Base-by-base conservation (phyloP, 2,113 vertebrate species). In the Callopanchax toddi region DNA sequence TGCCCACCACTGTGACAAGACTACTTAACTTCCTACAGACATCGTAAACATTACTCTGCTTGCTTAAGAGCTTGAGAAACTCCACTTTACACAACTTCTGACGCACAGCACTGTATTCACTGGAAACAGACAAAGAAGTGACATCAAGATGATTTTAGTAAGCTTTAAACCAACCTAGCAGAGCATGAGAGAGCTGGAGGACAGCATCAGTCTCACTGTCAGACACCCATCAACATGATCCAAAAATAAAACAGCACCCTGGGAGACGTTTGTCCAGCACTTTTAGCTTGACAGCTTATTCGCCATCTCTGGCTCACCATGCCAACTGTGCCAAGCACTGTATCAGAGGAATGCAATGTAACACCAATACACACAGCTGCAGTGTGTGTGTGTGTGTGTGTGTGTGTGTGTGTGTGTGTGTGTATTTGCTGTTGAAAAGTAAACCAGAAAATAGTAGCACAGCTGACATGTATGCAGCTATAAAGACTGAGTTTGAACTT, bases 181-280 rank as follows among this genome's bases (percentile, higher is more conserved):
- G 61, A 48, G 53, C 57, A 17, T 13, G 50, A 72, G 25, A 75
- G 20, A 18, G 64, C 85, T 54, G 8, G 56, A 67, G 84, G 84
- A 53, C 64, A 55, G 59, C 60, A 52, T 86, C 87, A 82, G 71
- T 67, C 61, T 79, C 83, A 57, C 77, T 84, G 84, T 87, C 84
- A 81, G 64, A 53, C 63, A 57, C 44, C 58, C 72, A 74, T 89
- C 85, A 81, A 80, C 62, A 15, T 34, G 62, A 70, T 74, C 86
- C 86, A 80, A 86, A 89, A 91, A 89, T 88, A 88, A 89, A 87
- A 81, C 83, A 22, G 59, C 71, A 74, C 81, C 79, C 85, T 78
- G 84, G 78, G 78, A 87, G 84, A 78, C 75, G 29, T 70, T 86
- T 82, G 82, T 87, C 76, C 71, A 43, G 65, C 74, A 82, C 70